Conservation (phyloP, 2,888 invertebrate species). For the Macaria liturata region DNA sequence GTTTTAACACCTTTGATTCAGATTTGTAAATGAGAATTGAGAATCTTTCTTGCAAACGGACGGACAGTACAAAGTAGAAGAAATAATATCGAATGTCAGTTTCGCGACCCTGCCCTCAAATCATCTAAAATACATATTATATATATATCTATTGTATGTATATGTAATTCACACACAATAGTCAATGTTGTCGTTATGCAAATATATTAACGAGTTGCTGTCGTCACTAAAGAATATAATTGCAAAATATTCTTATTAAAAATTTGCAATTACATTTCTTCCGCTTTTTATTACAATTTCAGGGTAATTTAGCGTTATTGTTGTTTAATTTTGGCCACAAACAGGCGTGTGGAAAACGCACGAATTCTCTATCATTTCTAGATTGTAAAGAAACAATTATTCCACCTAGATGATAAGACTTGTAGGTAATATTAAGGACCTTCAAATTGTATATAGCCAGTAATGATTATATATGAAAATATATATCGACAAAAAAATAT, state of each 20-base stretch:
- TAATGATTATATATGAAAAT: slow-evolving; percentile 71
- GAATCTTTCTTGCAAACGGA: slow-evolving; percentile 51
- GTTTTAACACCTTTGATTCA: too few species aligned
- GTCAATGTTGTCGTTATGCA: not conserved
- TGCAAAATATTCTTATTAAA: slow-evolving; percentile 42
- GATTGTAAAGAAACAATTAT: slow-evolving; percentile 60
- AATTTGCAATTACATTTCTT: slow-evolving; percentile 36
- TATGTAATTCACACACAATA: not conserved
- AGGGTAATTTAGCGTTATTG: slow-evolving; percentile 33
- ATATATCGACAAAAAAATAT: slow-evolving; percentile 70
- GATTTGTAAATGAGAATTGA: too few species aligned
- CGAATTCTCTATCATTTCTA: slow-evolving; percentile 37
- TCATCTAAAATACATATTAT: slow-evolving; percentile 10
- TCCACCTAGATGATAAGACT: slow-evolving; percentile 78
- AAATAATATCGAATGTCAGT: slow-evolving; percentile 30
- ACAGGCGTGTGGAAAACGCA: slow-evolving; percentile 2
- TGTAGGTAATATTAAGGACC: slow-evolving; percentile 70
- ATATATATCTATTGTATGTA: not conserved
- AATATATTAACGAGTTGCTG: not conserved
- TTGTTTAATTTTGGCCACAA: slow-evolving; percentile 26
- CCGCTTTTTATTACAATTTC: slow-evolving; percentile 33
- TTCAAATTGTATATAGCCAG: slow-evolving; percentile 77
- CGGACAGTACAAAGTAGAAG: slow-evolving; percentile 61
- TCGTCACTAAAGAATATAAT: slow-evolving; percentile 23
- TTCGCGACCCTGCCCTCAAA: slow-evolving; percentile 1